Percentiles rank a stretch among this genome's conserved stretches.
phyloP scores from a whole-genome alignment of 2,113 vertebrate species.

The Gavia stellata region DNA sequence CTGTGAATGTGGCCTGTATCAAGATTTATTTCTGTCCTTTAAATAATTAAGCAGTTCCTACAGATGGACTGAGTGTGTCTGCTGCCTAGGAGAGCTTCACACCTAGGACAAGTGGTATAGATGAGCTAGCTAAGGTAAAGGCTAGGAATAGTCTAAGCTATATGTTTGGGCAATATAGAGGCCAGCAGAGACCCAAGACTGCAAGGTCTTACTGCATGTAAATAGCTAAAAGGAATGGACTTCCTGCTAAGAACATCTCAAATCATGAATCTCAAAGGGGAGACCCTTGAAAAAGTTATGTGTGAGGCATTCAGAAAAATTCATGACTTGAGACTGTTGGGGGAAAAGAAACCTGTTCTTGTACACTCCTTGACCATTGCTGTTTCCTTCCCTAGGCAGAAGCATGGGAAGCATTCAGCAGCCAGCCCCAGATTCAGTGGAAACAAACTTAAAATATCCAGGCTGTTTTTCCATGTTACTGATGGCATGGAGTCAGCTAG shows the following conservation, averaged over 20 bases:
- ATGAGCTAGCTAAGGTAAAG: background rate
- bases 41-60: background rate
- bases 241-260: background rate
- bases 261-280: background rate
- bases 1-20: background rate
- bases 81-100: background rate
- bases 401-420: background rate
- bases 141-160: background rate
- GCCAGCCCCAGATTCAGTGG: background rate
- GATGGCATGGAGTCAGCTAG: background rate
- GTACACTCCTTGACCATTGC: rapidly evolving
- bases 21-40: background rate
- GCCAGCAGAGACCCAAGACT: background rate
- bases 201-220: background rate
- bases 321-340: background rate
- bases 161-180: background rate
- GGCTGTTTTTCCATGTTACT: background rate
- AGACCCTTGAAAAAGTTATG: background rate
- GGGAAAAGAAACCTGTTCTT: background rate
- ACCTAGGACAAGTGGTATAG: background rate
- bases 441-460: background rate
- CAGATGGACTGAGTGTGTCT: background rate
- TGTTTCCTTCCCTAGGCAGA: background rate
- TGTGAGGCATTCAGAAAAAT: background rate
- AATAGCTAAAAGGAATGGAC: background rate